Evolutionary conservation across 2,888 invertebrate genomes (phyloP).

Genomic region (Lysandra bellargus): DNA sequence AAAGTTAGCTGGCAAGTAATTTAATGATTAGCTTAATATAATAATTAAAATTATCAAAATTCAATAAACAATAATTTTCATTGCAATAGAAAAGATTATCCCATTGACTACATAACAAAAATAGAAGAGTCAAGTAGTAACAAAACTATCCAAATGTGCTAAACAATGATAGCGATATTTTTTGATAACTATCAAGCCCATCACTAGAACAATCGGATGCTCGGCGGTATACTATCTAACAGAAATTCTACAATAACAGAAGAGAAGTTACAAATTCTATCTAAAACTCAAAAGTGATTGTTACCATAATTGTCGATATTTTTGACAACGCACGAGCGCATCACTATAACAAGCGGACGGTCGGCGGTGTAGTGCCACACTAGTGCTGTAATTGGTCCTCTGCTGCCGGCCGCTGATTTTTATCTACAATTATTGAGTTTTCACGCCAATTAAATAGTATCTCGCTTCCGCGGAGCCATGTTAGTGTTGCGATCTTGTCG

Average conservation of each 20-base stretch:
- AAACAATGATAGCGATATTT: no score
- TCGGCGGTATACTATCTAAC: constrained; percentile 48
- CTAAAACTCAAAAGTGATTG: no score
- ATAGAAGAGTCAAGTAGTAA: no score
- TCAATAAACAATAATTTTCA: no score
- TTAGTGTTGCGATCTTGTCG: constrained; percentile 51
- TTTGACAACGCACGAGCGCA: constrained; percentile 42
- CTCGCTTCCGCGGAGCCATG: constrained; percentile 68
- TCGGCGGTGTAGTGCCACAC: constrained; percentile 64
- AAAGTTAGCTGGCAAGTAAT: no score
- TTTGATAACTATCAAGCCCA: constrained; percentile 41
- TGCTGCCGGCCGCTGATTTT: constrained; percentile 68
- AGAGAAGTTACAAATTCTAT: no score
- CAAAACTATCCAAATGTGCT: no score
- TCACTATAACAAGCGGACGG: constrained; percentile 45
- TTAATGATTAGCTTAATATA: no score
- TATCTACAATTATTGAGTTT: constrained; percentile 79
- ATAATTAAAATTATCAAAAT: no score
- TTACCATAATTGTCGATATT: constrained; percentile 33
- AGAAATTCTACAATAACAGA: no score
- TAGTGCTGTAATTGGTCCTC: constrained; percentile 72
- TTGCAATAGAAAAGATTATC: no score
- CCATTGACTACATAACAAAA: no score
- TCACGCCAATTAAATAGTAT: constrained; percentile 78
- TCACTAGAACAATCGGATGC: constrained; percentile 44